Percentiles rank a stretch among this genome's conserved stretches.
These are phyloP conservation scores for Brachypteracias leptosomus DNA, from an alignment of 2,113 vertebrate species.

Conservation along the genomic window DNA sequence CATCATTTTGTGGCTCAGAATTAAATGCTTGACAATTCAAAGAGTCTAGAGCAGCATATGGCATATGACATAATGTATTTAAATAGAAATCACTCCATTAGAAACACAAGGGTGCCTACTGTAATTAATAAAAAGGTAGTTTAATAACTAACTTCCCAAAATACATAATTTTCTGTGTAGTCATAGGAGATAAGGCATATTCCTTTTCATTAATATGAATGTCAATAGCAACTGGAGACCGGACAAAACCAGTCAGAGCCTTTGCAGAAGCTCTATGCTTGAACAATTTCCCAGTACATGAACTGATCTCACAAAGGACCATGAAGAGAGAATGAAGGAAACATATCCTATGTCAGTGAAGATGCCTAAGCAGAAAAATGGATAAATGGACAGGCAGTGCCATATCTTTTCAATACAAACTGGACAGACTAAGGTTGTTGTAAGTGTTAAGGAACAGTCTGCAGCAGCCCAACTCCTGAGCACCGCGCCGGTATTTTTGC, in stretches of 20 bases:
- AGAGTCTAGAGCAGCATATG: constrained; percentile 62
- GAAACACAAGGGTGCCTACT: constrained; percentile 16
- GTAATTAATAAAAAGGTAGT: constrained; percentile 36
- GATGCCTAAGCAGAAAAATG: neutral
- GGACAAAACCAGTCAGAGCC: neutral
- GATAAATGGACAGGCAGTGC: neutral
- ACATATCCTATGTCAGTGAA: neutral
- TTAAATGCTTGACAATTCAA: constrained; percentile 51
- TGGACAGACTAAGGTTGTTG: neutral
- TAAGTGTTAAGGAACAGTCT: neutral
- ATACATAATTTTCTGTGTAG: neutral
- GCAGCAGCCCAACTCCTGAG: neutral
- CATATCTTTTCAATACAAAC: neutral
- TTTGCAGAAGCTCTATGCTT: neutral
- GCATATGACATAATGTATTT: constrained; percentile 50
- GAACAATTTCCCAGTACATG: rapidly evolving
- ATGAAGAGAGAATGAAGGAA: neutral
- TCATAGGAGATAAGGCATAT: neutral
- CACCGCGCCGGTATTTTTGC: rapidly evolving
- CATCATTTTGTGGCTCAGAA: neutral
- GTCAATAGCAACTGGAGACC: neutral
- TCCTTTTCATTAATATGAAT: neutral
- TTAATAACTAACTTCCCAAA: constrained; percentile 11
- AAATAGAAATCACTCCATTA: constrained; percentile 55
- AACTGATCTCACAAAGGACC: neutral